Percentiles rank a stretch among this genome's conserved stretches.
Evolutionary conservation across 2,113 vertebrate genomes (phyloP).

Genomic region (Sphyrna mokarran): DNA sequence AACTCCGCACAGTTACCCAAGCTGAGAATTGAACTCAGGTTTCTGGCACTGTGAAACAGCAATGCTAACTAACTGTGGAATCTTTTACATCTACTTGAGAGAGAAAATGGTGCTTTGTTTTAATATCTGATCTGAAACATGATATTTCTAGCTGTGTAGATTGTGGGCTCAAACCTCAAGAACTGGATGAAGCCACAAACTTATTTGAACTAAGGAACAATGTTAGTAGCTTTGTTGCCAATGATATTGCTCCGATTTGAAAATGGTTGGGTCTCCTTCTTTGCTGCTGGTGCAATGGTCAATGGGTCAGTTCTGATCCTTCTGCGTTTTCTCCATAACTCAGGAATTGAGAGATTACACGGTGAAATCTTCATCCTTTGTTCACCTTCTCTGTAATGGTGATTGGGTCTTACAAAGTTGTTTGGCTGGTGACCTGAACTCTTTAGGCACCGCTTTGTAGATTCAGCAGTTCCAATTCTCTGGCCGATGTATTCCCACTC

Average conservation of each 20-base stretch:
- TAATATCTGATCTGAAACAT: background rate
- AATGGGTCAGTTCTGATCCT: too few species aligned
- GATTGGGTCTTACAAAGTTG: too few species aligned
- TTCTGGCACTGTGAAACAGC: too few species aligned
- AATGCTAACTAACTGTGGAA: too few species aligned
- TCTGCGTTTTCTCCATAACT: background rate
- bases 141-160: background rate
- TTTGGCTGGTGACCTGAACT: background rate
- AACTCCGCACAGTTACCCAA: too few species aligned
- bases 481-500: background rate
- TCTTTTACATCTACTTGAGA: background rate
- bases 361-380: background rate
- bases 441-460: too few species aligned
- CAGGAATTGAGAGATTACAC: background rate
- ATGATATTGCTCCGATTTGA: constrained; percentile 16
- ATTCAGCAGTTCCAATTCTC: background rate
- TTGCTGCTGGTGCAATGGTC: background rate
- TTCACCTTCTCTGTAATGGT: background rate
- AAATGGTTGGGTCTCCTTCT: background rate
- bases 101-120: background rate
- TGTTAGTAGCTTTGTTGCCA: background rate
- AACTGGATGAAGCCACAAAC: background rate
- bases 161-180: background rate
- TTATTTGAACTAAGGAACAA: background rate
- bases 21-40: too few species aligned